Conservation (phyloP, 2,888 invertebrate genomes). For the Catocala nupta region DNA sequence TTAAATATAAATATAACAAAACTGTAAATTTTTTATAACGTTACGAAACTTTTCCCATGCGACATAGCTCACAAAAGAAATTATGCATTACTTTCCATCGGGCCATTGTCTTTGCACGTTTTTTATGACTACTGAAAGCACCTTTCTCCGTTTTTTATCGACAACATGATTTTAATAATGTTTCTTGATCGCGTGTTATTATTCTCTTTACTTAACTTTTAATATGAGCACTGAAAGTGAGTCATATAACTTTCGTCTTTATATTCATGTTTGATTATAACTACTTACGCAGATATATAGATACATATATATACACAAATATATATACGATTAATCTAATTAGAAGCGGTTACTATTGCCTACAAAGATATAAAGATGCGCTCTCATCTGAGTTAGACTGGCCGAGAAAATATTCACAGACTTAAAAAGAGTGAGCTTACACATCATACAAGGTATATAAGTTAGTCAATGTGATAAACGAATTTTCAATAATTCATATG, state of each 20-base stretch:
- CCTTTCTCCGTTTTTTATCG: slow-evolving; percentile 27
- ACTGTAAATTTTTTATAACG: slow-evolving; percentile 34
- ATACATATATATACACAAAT: too few species aligned
- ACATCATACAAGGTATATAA: too few species aligned
- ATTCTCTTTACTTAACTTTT: not conserved
- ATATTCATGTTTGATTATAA: not conserved
- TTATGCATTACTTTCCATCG: slow-evolving; percentile 48
- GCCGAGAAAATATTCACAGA: too few species aligned
- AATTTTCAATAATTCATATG: too few species aligned
- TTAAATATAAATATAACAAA: slow-evolving; percentile 47
- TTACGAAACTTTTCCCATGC: slow-evolving; percentile 59
- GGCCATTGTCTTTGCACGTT: slow-evolving; percentile 40
- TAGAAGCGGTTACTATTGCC: too few species aligned
- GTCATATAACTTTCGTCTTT: not conserved
- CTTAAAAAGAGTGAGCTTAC: too few species aligned
- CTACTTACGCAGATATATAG: too few species aligned
- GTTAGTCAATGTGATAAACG: too few species aligned
- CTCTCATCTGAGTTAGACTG: too few species aligned
- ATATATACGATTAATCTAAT: too few species aligned
- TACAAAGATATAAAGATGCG: too few species aligned
- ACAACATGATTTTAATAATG: slow-evolving; percentile 4
- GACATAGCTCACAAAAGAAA: slow-evolving; percentile 55
- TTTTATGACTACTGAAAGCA: slow-evolving; percentile 30
- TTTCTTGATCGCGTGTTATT: slow-evolving; percentile 3
- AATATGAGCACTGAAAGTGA: not conserved